Evolutionary conservation across 2,888 invertebrate genomes (phyloP), one percentile per base, ranked within the genome.

Genomic region (Geotrupes spiniger): DNA sequence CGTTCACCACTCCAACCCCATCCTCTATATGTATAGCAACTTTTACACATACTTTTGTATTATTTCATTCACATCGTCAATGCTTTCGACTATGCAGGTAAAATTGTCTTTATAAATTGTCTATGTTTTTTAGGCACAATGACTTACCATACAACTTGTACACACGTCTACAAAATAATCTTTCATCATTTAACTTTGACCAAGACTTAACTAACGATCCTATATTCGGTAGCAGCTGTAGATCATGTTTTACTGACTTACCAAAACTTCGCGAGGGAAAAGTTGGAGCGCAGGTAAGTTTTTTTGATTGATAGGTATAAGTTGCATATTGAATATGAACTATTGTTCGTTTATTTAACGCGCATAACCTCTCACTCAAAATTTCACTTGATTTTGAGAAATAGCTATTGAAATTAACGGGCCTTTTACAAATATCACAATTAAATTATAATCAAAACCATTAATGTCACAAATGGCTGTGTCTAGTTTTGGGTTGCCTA

Each of bases 401-500:
- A 1, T 9, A 27, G 8, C 27, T 27, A 1, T 9, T 10, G 9
- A 28, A 28, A 9, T 2, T 9, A 28, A 28, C 9, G 3, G 1
- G 28, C 10, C 10, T 1, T 0, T 28, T 27, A 2, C 9, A 2
- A 9, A n/a, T 9, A 28, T 28, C 2, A n/a, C n/a, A 28, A 10
- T 28, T 2, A 3, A 3, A 28, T 28, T 28, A n/a, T n/a, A 28
- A 28, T n/a, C 2, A 10, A 28, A 28, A 2, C 4, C 14, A 37
- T 9, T 15, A 14, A 15, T 1, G 14, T 12, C 4, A 33, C 2
- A 41, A n/a, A 6, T 29, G n/a, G 21, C 26, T 51, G 62, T 43
- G 66, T 69, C n/a, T 62, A 82, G 81, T 81, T 82, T 61, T 83
- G 82, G 81, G 78, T 76, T 0, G 79, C 79, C 1, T 83, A 79